Percentiles rank a stretch among this genome's conserved stretches.
phyloP scores from a whole-genome alignment of 2,113 vertebrate species.

The Hepsetus odoe region DNA sequence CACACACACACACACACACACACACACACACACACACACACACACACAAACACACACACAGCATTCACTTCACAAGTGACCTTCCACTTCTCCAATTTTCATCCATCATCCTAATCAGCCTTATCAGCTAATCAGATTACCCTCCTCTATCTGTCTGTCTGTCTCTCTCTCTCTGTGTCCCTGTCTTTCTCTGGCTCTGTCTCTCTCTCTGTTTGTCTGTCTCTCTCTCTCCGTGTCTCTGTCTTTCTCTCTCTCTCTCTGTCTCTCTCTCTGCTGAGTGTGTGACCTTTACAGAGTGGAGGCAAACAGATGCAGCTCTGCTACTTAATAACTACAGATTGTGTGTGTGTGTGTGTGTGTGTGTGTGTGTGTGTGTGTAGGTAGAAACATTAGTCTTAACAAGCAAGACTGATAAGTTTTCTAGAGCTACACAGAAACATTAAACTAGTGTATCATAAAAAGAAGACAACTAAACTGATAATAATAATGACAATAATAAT shows the following conservation, averaged over 20 bases:
- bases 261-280: background rate
- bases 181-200: too few relatives aligned
- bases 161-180: too few relatives aligned
- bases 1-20: too few relatives aligned
- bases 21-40: slow-evolving; percentile 9
- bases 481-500: too few relatives aligned
- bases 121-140: slow-evolving; percentile 62
- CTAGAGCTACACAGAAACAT: too few relatives aligned
- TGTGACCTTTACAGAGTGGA: slow-evolving; percentile 21
- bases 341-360: background rate
- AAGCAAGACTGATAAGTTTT: background rate
- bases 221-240: slow-evolving; percentile 1
- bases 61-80: slow-evolving; percentile 55
- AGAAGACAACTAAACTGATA: too few relatives aligned
- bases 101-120: slow-evolving; percentile 68
- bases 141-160: too few relatives aligned
- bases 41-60: background rate
- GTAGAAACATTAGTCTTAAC: background rate
- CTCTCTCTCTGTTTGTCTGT: too few relatives aligned
- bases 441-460: too few relatives aligned
- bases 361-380: background rate
- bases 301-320: slow-evolving; percentile 1
- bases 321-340: slow-evolving; percentile 18
- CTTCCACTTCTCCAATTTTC: slow-evolving; percentile 66
- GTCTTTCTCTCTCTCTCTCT: too few relatives aligned